Evolutionary conservation across 2,797 vertebrate genomes (phyloP).

Genomic region (Amazona ochrocephala): DNA sequence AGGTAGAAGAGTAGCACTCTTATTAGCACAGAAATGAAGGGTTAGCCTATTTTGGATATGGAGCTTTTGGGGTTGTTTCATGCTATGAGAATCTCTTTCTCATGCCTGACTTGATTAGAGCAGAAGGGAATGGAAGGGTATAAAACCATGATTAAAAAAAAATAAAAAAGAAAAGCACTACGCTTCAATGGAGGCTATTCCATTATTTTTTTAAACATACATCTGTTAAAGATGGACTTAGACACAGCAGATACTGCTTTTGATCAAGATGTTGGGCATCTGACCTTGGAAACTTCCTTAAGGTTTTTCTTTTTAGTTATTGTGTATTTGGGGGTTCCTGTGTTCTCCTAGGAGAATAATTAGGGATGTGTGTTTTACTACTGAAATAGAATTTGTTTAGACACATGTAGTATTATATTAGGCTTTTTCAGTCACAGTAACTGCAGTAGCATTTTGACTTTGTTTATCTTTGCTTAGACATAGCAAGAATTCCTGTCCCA

Average conservation of each 20-base stretch:
- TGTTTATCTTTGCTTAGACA: conserved; percentile 76
- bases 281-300: background rate
- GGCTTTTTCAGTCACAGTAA: background rate
- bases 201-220: fast-evolving
- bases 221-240: background rate
- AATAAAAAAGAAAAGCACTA: background rate
- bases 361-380: background rate
- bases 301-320: background rate
- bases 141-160: background rate
- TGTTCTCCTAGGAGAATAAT: background rate
- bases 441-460: background rate
- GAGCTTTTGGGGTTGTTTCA: background rate
- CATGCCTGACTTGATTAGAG: background rate
- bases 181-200: background rate
- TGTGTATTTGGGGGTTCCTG: background rate
- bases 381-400: background rate
- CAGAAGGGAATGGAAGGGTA: background rate
- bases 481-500: conserved; percentile 81
- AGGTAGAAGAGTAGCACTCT: background rate
- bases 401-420: fast-evolving
- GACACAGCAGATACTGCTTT: background rate
- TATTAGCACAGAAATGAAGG: background rate
- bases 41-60: background rate
- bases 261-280: background rate
- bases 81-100: background rate